Conservation (phyloP, 2,888 invertebrate species). For the Phymatocera aterrima region DNA sequence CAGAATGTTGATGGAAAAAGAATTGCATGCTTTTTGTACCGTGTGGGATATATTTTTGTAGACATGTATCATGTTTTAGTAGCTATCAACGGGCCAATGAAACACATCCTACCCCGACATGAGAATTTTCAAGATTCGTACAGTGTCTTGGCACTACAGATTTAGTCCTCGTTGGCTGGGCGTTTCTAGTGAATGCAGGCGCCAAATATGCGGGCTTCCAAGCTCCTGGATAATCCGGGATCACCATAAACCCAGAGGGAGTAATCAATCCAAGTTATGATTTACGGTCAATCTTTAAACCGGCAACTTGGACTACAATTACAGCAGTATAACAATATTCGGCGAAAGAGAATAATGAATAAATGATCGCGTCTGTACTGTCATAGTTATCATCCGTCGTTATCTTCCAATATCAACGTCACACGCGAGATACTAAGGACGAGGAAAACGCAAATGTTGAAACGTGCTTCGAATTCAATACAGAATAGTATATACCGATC, state of each 20-base stretch:
- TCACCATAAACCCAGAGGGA: not conserved
- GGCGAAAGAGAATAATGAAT: not conserved
- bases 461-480: not conserved
- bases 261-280: not conserved
- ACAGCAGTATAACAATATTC: not conserved
- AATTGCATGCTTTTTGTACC: not conserved
- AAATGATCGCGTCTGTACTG: not conserved
- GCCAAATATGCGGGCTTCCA: not conserved
- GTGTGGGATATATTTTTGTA: not conserved
- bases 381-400: constrained; percentile 16
- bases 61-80: not conserved
- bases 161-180: not conserved
- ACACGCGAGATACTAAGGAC: constrained; percentile 18
- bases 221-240: constrained; percentile 13
- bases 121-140: not conserved
- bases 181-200: not conserved
- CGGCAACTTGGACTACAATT: not conserved
- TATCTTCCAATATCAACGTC: constrained; percentile 5
- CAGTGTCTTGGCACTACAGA: not conserved
- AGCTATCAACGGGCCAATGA: not conserved
- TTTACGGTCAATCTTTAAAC: not conserved
- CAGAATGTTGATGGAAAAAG: not conserved
- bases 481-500: not conserved
- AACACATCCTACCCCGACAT: not conserved
- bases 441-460: not conserved